Evolutionary conservation across 2,113 vertebrate species (phyloP), one percentile per base, ranked within the genome.

Genomic region (Chascanopsetta lugubris): DNA sequence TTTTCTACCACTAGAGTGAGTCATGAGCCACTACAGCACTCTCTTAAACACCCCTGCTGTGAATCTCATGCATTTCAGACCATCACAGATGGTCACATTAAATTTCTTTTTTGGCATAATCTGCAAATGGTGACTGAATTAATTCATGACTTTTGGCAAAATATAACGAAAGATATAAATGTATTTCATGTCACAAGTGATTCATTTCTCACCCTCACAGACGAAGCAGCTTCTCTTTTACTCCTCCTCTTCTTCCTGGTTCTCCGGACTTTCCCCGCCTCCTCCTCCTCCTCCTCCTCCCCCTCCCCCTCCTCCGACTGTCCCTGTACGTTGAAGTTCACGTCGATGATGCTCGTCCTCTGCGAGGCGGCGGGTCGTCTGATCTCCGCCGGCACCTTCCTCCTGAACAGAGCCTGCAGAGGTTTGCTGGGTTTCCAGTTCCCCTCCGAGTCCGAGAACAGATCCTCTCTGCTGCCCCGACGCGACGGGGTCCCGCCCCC

Each of bases 291-390:
- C 29, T 30, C 38, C 38, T 42, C 75, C 24, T 79, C 82, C 0
- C 3, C 38, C 43, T 49, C 62, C 53, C 48, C 71, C 12, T 20
- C 53, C 9, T 45, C 75, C 45, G 25, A 38, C 1, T 50, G 40
- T 42, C 29, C 82, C 10, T 79, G 80, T 42, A 72, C 34, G 29
- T 90, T 85, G 59, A 89, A 88, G 76, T 81, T 87, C 40, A 90
- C 50, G 30, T 89, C 85, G 6, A 87, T 85, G 66, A 87, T 71
- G 69, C 69, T 87, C 6, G 75, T 82, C 24, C 86, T 72, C 6
- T 57, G 59, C 17, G 83, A 81, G 0, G 82, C 83, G 2, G 58
- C 64, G 4, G 79, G 70, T 11, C 60, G 71, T 1, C 71, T 80
- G 34, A 82, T 54, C 51, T 92, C 88, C 0, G 68, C 59, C 0